phyloP scores from a whole-genome alignment of 2,797 vertebrate genomes.

The Manis pentadactyla region DNA sequence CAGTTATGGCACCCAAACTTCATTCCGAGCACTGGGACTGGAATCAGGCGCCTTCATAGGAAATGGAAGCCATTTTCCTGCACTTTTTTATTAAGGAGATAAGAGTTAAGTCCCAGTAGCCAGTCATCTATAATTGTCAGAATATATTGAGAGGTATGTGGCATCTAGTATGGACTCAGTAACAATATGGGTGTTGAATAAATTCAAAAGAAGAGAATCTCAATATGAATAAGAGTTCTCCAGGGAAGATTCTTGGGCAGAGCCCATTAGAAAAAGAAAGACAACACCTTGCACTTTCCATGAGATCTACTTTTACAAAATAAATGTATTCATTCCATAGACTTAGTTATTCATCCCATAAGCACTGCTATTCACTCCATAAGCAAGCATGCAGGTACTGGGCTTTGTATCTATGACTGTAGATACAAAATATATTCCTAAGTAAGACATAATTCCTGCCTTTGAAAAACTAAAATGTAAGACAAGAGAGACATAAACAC shows the following conservation, averaged over 20 bases:
- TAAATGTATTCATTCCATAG: neutral
- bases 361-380: neutral
- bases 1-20: neutral
- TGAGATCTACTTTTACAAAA: neutral
- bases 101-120: neutral
- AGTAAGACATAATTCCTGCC: neutral
- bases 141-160: neutral
- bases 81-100: neutral
- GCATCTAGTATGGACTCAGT: neutral
- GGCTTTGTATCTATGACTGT: neutral
- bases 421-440: neutral
- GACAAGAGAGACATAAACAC: neutral
- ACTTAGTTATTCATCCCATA: neutral
- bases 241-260: neutral
- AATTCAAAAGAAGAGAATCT: neutral
- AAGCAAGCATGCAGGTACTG: neutral
- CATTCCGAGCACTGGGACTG: neutral
- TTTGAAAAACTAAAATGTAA: neutral
- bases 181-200: neutral
- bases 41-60: neutral
- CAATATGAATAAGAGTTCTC: neutral
- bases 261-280: neutral
- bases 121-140: neutral
- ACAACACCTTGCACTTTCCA: neutral
- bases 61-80: neutral